Evolutionary conservation across 2,113 vertebrate genomes (phyloP), one percentile per base, ranked within the genome.

Genomic region (Oncorhynchus clarkii): DNA sequence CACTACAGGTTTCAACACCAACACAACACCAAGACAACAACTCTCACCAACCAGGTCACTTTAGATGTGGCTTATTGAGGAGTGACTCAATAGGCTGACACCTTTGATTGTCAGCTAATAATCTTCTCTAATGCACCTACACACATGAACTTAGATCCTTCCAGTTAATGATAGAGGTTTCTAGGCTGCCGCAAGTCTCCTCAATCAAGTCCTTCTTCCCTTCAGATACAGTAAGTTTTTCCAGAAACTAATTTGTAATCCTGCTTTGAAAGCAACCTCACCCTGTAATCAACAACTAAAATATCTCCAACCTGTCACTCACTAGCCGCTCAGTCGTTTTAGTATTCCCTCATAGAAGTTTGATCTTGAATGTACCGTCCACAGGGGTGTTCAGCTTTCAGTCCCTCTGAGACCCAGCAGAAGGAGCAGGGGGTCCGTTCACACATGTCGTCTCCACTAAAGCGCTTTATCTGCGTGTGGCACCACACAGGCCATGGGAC

Each of bases 381-480:
- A 20, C 4, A 68, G 29, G 13, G 29, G 27, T 27, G 24, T 27
- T 78, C 74, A 49, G n/a, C 31, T 67, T 51, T 78, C 51, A 71
- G 71, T 75, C 7, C 81, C 57, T 49, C 5, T 57, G 57, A 48
- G 77, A 31, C 71, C 48, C 26, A 29, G 57, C 71, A 72, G 59
- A 70, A 18, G n/a, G 71, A 65, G 68, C 49, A 34, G 20, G 71
- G 62, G 70, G 59, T 79, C 79, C 66, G n/a, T 22, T 11, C 12
- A 22, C 77, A 74, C 67, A 62, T 80, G 78, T 31, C 11, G 69
- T 72, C 67, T 83, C 59, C 68, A 26, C 68, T 84, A 74, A 85
- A 86, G 78, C 82, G 78, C 65, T 80, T 86, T 79, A 87, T 89
- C 85, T 86, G 78, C 77, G 78, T 81, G 86, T 51, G 76, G 73